Base-by-base conservation (phyloP, 2,113 vertebrate genomes). In the Propithecus coquereli region DNA sequence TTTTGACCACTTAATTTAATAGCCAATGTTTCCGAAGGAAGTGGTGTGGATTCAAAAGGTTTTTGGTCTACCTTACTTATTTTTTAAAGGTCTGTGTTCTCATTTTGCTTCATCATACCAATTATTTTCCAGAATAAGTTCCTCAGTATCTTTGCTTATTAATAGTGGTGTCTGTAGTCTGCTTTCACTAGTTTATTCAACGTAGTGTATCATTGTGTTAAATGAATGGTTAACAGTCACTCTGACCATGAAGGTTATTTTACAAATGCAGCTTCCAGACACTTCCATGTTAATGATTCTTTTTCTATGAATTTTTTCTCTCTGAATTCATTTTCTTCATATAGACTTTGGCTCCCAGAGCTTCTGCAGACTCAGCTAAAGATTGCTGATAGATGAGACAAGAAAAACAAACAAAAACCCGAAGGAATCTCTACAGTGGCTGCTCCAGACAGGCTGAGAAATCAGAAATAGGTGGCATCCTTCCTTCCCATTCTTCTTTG, bases 301-400 rank as follows among this genome's bases (percentile, higher is more conserved):
- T 90, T 93, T 79, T 52, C 70, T 86, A 37, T 30, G 6, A 87
- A 76, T 79, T 87, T 22, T 87, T 82, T 83, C 32, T 92, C 25
- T 84, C 63, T 76, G 82, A 65, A 45, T 94, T 93, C 5, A 17
- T 91, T 96, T 87, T 87, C 68, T 96, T 95, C 13, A 57, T 30
- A 54, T 32, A 87, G 40, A 61, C 5, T 14, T 94, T 89, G 77
- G 32, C 4, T 1, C 50, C 66, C 52, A 85, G 59, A 95, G 57
- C 34, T 88, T 82, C 66, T 91, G 27, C 10, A 73, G 37, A 90
- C 74, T 94, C 18, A 91, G 23, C 79, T 94, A 73, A 83, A 94
- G 30, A 84, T 70, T 83, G 37, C 14, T 57, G 13, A 81, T 27
- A 93, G 37, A 79, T 82, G 22, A 96, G 27, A 73, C 18, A 68